Conservation (phyloP, 2,113 vertebrate genomes). For the Peromyscus polionotus region DNA sequence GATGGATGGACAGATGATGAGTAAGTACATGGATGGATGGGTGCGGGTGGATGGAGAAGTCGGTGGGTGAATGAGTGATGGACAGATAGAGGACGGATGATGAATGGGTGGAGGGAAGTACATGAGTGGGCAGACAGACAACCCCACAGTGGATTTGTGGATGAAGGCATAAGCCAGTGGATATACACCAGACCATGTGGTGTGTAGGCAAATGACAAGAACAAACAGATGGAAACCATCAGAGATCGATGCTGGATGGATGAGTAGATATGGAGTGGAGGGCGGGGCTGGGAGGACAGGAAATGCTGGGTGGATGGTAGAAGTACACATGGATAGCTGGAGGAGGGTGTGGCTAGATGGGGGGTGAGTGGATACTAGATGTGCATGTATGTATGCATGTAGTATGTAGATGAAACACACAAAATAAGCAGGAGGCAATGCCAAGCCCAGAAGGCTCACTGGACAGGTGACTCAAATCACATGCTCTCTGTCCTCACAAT, state of each 20-base stretch:
- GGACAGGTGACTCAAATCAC: background rate
- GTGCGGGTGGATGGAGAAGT: background rate
- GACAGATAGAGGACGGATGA: background rate
- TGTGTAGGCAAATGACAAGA: background rate
- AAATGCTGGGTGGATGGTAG: background rate
- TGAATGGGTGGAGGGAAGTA: background rate
- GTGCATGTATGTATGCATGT: rapidly evolving
- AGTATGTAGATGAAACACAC: background rate
- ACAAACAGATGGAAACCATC: background rate
- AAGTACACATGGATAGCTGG: background rate
- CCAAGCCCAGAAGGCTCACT: background rate
- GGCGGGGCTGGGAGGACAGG: too few species aligned
- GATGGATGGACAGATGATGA: background rate
- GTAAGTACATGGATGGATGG: background rate
- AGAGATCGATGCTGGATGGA: background rate
- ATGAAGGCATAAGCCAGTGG: background rate
- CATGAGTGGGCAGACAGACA: background rate
- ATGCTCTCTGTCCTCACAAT: background rate
- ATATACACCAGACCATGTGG: background rate
- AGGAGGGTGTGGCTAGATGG: background rate
- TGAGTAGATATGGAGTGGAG: background rate
- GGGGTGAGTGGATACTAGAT: too few species aligned
- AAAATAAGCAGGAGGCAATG: background rate
- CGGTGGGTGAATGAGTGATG: background rate
- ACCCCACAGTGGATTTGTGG: background rate